phyloP scores from a whole-genome alignment of 2,888 invertebrate genomes.

The Drosophila percnosoma region DNA sequence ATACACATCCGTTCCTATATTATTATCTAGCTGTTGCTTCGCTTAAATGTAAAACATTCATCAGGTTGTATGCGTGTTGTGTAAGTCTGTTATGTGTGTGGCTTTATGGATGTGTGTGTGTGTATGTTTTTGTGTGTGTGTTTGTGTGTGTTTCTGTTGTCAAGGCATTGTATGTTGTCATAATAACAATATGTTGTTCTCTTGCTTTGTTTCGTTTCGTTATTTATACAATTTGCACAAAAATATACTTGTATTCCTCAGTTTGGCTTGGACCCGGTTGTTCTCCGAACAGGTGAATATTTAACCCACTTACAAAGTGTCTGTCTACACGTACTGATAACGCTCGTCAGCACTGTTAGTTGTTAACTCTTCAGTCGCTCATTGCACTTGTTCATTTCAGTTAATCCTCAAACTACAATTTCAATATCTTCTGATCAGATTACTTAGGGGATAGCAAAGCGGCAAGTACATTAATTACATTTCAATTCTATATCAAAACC shows the following conservation, averaged over 20 bases:
- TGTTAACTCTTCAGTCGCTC: slow-evolving; percentile 20
- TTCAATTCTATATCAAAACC: not conserved
- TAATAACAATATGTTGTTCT: slow-evolving; percentile 30
- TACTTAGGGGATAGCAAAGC: slow-evolving; percentile 29
- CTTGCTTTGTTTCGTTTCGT: slow-evolving; percentile 10
- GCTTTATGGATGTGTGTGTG: not conserved
- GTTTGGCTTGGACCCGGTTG: slow-evolving; percentile 82
- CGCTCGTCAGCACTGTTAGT: slow-evolving; percentile 28
- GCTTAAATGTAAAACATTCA: slow-evolving; percentile 29
- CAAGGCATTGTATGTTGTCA: slow-evolving; percentile 46
- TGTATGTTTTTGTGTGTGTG: not conserved
- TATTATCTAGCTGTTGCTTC: slow-evolving; percentile 18
- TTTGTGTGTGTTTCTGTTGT: slow-evolving; percentile 14
- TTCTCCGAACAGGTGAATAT: slow-evolving; percentile 77
- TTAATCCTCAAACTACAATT: slow-evolving; percentile 65
- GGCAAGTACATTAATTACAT: slow-evolving; percentile 16
- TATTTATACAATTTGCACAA: slow-evolving; percentile 59
- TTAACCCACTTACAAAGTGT: slow-evolving; percentile 27
- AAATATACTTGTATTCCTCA: slow-evolving; percentile 60
- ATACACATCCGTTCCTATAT: slow-evolving; percentile 28
- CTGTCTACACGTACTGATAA: slow-evolving; percentile 4
- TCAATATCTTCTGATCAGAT: slow-evolving; percentile 37
- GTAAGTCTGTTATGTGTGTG: slow-evolving; percentile 24
- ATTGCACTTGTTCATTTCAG: slow-evolving; percentile 34
- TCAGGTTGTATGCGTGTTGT: slow-evolving; percentile 33